Percentiles rank a stretch among this genome's conserved stretches.
Evolutionary conservation across 2,797 vertebrate genomes (phyloP).

Genomic region (Myotis daubentonii): DNA sequence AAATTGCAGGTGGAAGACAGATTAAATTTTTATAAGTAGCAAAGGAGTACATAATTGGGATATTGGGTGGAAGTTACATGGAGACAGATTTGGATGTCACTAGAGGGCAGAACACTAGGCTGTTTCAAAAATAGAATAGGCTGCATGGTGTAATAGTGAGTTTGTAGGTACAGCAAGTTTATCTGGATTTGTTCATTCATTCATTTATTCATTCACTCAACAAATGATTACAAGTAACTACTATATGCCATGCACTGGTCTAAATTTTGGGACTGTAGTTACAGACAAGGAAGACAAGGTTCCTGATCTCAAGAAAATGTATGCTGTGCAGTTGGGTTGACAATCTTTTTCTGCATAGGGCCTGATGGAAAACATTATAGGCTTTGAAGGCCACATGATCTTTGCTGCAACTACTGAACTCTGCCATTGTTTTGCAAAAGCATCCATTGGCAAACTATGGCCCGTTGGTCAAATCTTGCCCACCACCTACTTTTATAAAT

Average conservation of each 20-base stretch:
- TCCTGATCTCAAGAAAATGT: background rate
- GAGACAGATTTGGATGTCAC: background rate
- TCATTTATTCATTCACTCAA: background rate
- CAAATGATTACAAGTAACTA: background rate
- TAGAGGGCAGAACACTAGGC: background rate
- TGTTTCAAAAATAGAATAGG: background rate
- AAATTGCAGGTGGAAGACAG: background rate
- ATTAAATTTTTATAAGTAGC: background rate
- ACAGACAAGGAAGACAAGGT: background rate
- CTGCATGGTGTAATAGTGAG: background rate
- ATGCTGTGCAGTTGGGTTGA: background rate
- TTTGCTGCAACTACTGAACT: background rate
- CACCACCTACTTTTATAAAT: background rate
- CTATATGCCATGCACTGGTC: background rate
- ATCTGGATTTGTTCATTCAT: background rate
- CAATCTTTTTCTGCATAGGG: background rate
- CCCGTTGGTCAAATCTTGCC: background rate
- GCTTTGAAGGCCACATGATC: background rate
- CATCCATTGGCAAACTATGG: background rate
- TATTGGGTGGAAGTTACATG: background rate
- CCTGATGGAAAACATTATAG: background rate
- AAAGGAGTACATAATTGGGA: background rate
- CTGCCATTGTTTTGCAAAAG: background rate
- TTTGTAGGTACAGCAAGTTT: background rate
- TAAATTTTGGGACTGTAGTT: background rate